Conservation (phyloP, 2,888 invertebrate genomes). For the Archips crataeganus region DNA sequence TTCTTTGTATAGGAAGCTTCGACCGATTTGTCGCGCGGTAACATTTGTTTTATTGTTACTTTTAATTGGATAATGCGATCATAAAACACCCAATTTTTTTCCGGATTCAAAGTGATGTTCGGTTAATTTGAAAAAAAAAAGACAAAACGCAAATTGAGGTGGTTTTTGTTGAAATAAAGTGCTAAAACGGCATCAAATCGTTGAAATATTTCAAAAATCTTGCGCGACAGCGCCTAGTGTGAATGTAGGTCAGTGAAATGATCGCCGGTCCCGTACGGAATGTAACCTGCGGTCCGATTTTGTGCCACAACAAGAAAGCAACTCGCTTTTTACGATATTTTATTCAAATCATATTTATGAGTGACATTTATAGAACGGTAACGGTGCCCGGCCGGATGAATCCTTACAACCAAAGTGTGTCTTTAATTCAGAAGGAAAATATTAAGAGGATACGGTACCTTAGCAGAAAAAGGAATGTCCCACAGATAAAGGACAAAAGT, state of each 20-base stretch:
- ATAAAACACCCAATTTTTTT: conserved; percentile 17
- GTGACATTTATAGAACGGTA: conserved; percentile 41
- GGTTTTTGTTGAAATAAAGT: not conserved
- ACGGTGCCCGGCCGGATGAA: conserved; percentile 12
- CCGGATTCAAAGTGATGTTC: not conserved
- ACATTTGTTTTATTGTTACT: not conserved
- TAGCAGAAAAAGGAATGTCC: not conserved
- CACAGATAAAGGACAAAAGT: not conserved
- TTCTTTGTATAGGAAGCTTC: not conserved
- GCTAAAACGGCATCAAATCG: conserved; percentile 22
- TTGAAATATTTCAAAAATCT: conserved; percentile 35
- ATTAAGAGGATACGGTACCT: too few relatives aligned
- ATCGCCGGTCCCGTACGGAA: conserved; percentile 81
- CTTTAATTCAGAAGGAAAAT: not conserved
- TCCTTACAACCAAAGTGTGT: not conserved
- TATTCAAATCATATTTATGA: conserved; percentile 45
- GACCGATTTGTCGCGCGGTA: conserved; percentile 8
- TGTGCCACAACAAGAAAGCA: conserved; percentile 64
- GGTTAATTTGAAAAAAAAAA: not conserved
- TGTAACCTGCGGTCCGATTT: conserved; percentile 79
- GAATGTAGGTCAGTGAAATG: conserved; percentile 84
- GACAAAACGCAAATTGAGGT: not conserved
- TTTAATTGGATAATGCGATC: not conserved
- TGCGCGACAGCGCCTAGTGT: conserved; percentile 45
- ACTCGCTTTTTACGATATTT: conserved; percentile 64